Conservation (phyloP, 1,140 invertebrate species). For the Phocides pigmalion region DNA sequence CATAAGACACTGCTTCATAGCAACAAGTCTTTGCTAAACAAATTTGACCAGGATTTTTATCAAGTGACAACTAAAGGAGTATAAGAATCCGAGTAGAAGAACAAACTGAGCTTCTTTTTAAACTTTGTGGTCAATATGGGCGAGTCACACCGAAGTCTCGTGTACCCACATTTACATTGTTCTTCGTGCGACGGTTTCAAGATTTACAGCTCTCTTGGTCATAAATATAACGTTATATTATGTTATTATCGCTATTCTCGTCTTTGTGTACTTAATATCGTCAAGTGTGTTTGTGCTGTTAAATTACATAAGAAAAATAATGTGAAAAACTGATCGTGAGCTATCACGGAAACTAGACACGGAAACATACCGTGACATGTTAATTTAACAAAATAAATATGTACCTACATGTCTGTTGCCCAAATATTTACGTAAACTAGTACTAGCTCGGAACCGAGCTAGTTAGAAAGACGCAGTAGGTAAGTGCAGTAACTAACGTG, state of each 20-base stretch:
- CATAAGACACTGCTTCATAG: too few relatives aligned
- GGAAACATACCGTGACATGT: conserved; percentile 14
- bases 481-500: background rate
- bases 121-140: too few relatives aligned
- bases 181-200: background rate
- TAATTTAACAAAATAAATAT: conserved; percentile 15
- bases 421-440: background rate
- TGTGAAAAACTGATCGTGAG: conserved; percentile 12
- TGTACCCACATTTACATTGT: background rate
- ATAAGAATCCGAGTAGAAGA: too few relatives aligned
- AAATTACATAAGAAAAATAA: conserved; percentile 11
- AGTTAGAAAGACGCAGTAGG: background rate
- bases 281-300: conserved; percentile 19
- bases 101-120: too few relatives aligned
- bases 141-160: too few relatives aligned
- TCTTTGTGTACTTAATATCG: conserved; percentile 14
- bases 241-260: conserved; percentile 18
- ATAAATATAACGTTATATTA: conserved; percentile 2
- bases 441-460: background rate
- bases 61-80: too few relatives aligned
- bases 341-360: background rate
- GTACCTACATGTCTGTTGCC: background rate
- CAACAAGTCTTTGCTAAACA: too few relatives aligned
- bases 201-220: conserved; percentile 1
- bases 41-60: too few relatives aligned